Conservation (phyloP, 1,140 invertebrate genomes). For the Pseudomyrmex flavicornis region DNA sequence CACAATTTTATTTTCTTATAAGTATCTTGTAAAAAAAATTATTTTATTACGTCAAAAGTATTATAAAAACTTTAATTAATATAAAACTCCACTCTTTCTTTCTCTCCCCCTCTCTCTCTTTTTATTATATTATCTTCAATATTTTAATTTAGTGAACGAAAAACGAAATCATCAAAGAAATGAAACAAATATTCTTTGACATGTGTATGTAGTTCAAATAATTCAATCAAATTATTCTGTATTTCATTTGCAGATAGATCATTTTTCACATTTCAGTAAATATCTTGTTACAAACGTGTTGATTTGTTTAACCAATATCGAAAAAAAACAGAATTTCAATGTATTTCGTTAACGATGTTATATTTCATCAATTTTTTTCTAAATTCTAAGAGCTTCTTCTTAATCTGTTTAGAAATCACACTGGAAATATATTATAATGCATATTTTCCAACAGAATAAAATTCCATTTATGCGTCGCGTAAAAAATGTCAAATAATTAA, state of each 20-base stretch:
- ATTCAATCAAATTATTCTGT: constrained; percentile 16
- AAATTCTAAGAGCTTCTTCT: neutral
- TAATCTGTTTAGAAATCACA: neutral
- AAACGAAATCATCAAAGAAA: neutral
- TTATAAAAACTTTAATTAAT: constrained; percentile 18
- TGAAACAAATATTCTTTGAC: constrained; percentile 21
- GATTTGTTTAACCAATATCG: constrained; percentile 23
- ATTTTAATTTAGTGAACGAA: constrained; percentile 17
- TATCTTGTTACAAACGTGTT: constrained; percentile 35
- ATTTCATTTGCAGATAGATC: constrained; percentile 18
- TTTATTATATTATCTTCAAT: neutral
- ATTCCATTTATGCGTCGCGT: neutral
- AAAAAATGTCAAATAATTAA: neutral
- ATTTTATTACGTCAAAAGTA: neutral
- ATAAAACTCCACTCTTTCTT: neutral
- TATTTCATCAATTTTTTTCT: neutral
- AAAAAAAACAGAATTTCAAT: neutral
- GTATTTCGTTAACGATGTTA: neutral
- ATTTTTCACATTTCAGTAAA: constrained; percentile 22
- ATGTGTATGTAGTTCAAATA: constrained; percentile 29
- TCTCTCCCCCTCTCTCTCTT: no score
- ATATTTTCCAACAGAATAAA: neutral
- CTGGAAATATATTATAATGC: no score
- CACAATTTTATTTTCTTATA: constrained; percentile 12
- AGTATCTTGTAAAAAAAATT: neutral